A percentile compares a stretch with the other conserved stretches of the same genome.
These are phyloP conservation scores for Sakesphorus luctuosus DNA, from an alignment of 2,113 vertebrate genomes.

Conservation along the genomic window DNA sequence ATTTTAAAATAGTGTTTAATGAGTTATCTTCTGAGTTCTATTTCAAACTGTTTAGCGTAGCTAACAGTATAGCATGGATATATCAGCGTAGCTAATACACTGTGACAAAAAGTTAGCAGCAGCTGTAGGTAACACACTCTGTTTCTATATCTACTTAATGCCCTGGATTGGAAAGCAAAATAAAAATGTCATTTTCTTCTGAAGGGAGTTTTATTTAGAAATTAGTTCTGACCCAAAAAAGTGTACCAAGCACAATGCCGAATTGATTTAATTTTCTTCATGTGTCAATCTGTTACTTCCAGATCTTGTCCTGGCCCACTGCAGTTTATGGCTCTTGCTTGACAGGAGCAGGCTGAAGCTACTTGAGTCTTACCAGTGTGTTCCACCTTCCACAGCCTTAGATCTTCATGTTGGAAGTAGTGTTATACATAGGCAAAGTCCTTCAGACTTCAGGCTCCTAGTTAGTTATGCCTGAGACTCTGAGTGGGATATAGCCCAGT, in stretches of 20 bases:
- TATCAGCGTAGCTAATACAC: not conserved
- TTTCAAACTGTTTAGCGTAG: not conserved
- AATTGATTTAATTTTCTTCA: not conserved
- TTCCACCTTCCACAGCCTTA: not conserved
- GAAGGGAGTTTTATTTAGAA: constrained; percentile 17
- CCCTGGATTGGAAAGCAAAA: not conserved
- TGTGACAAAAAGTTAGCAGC: not conserved
- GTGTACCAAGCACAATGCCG: not conserved
- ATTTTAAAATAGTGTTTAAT: constrained; percentile 25
- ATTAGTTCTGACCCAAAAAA: not conserved
- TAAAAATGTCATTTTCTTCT: not conserved
- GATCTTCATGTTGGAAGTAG: not conserved
- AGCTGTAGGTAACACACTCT: constrained; percentile 28
- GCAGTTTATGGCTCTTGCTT: not conserved
- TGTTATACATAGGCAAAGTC: not conserved
- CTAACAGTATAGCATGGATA: not conserved
- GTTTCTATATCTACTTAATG: constrained; percentile 11
- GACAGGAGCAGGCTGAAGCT: not conserved
- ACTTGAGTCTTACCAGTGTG: not conserved
- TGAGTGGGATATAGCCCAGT: not conserved
- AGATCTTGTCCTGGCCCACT: not conserved
- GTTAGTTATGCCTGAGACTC: not conserved
- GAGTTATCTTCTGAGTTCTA: not conserved
- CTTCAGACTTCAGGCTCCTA: not conserved
- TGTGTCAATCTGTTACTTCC: not conserved